Evolutionary conservation across 1,140 invertebrate species (phyloP).

Genomic region (Pseudoatta argentina): DNA sequence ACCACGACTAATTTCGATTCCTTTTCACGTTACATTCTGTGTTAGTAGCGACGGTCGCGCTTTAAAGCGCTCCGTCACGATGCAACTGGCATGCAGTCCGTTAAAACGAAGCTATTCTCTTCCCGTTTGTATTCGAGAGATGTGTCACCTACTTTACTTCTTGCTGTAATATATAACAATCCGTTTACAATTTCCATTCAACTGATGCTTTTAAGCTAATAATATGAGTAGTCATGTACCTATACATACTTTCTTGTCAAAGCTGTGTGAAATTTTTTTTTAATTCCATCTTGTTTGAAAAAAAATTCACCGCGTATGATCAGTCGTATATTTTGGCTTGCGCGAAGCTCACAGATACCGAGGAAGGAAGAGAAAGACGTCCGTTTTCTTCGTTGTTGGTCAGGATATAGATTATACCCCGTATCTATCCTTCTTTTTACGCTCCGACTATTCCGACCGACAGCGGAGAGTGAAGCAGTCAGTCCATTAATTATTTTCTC

Average conservation of each 20-base stretch:
- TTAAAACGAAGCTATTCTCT: constrained; percentile 28
- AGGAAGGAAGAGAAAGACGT: neutral
- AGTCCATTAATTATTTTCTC: constrained; percentile 74
- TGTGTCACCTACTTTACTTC: constrained; percentile 1
- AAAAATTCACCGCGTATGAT: neutral
- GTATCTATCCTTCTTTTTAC: constrained; percentile 56
- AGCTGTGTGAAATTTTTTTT: neutral
- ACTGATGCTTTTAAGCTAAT: neutral
- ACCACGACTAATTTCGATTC: constrained; percentile 15
- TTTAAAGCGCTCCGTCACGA: constrained; percentile 32
- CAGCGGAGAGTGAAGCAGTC: constrained; percentile 19
- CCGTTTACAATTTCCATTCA: neutral
- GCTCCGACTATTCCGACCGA: constrained; percentile 28
- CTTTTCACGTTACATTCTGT: constrained; percentile 25
- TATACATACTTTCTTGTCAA: neutral
- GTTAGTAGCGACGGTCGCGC: constrained; percentile 21
- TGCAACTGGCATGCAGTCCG: neutral
- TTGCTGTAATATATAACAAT: neutral
- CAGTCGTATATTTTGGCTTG: neutral
- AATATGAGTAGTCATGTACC: neutral
- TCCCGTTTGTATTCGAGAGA: neutral
- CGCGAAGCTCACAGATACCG: neutral
- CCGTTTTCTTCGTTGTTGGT: neutral
- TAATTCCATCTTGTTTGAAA: neutral
- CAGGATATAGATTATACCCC: constrained; percentile 35